Base-by-base conservation (phyloP, 2,113 vertebrate species). In the Thalassoma bifasciatum region DNA sequence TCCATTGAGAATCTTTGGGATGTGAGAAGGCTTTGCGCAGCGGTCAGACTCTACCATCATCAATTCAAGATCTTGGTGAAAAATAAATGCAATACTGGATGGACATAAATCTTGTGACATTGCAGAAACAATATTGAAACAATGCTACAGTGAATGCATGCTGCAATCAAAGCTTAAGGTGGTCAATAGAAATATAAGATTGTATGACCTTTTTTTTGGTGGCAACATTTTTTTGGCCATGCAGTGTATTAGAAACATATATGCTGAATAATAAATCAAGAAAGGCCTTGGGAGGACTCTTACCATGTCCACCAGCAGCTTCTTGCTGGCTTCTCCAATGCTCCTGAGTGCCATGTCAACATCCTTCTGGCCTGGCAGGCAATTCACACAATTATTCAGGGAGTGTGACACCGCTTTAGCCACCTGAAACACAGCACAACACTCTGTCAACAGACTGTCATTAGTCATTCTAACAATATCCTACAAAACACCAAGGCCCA, bases 341-440 rank as follows among this genome's bases (percentile, higher is more conserved):
- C 97, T 98, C 91, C 98, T 96, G 37, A 99, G 93, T 52, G 98
- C 98, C 93, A 99, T 96, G 58, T 99, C 98, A 60, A 99, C 98
- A 82, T 99, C 98, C 90, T 99, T 99, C 89, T 99, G 98, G 37
- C 98, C 98, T 22, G 98, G 98, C 65, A 99, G 94, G 92, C 98
- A 99, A 84, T 99, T 99, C 72, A 99, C 98, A 1, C 98, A 99
- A 91, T 98, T 99, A 89, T 99, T 99, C 88, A 99, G 87, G 1
- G 98, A 99, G 89, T 99, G 98, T 0, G 98, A 99, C 49, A 99
- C 98, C 0, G 98, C 96, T 93, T 99, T 99, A 71, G 98, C 98
- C 88, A 99, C 98, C 98, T 99, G 82, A 77, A 91, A 93, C 65
- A 71, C 56, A 84, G 47, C 50, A 83, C 73, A 77, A 21, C 4